Conservation (phyloP, 2,888 invertebrate genomes). For the Taenaris catops region DNA sequence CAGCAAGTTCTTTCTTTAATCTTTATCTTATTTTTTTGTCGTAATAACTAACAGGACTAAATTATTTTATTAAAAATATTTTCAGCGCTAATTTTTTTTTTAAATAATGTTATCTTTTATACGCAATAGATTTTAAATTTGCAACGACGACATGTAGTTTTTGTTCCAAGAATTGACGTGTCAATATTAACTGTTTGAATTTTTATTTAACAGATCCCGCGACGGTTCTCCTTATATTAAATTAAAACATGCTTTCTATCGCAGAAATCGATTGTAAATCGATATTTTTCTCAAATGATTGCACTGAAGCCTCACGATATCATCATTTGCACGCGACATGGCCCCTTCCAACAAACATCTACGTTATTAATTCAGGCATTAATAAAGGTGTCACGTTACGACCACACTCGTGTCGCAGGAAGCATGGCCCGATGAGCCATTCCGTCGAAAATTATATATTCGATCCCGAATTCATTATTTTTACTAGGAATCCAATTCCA, state of each 20-base stretch:
- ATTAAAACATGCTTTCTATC: conserved; percentile 15
- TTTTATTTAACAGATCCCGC: no score
- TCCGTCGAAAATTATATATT: conserved; percentile 60
- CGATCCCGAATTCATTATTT: conserved; percentile 43
- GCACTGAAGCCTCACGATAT: conserved; percentile 65
- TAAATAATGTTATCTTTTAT: no score
- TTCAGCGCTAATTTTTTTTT: no score
- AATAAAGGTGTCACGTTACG: conserved; percentile 71
- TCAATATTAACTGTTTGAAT: no score
- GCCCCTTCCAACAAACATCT: conserved; percentile 64
- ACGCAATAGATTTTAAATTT: no score
- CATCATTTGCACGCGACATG: conserved; percentile 67
- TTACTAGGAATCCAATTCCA: conserved; percentile 30
- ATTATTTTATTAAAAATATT: no score
- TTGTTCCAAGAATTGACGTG: no score
- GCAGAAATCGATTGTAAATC: conserved; percentile 47
- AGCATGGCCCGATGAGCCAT: conserved; percentile 69
- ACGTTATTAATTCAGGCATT: conserved; percentile 76
- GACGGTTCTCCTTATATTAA: neutral
- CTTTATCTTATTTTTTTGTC: no score
- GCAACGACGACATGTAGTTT: no score
- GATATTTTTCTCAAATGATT: conserved; percentile 63
- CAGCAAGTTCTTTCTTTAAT: no score
- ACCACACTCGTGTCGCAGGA: conserved; percentile 76
- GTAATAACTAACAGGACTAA: no score